Percentiles rank a stretch among this genome's conserved stretches.
These are phyloP conservation scores for Drosophila limbata DNA, from an alignment of 2,888 invertebrate species.

Conservation along the genomic window DNA sequence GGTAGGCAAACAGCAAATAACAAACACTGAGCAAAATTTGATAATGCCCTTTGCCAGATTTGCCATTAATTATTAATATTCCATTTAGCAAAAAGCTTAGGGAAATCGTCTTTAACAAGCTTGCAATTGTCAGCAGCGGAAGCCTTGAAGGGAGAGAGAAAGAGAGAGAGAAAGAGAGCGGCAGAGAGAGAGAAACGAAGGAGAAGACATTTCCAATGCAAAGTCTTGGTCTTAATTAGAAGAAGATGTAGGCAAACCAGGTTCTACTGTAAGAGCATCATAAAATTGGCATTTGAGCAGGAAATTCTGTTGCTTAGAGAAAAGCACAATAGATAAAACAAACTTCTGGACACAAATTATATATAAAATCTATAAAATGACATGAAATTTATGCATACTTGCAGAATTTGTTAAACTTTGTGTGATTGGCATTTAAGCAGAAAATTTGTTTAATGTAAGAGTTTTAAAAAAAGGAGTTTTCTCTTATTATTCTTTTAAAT, in stretches of 20 bases:
- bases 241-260: background rate
- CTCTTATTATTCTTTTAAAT: no score
- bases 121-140: conserved; percentile 5
- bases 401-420: background rate
- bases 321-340: background rate
- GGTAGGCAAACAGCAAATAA: background rate
- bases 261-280: background rate
- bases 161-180: background rate
- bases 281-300: background rate
- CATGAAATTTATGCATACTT: background rate
- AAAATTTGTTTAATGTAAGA: no score
- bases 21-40: conserved; percentile 24
- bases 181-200: background rate
- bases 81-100: conserved; percentile 24
- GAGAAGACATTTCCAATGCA: background rate
- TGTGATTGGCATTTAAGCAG: no score
- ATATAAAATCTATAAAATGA: background rate
- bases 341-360: background rate
- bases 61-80: conserved; percentile 33
- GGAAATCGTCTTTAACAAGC: conserved; percentile 17
- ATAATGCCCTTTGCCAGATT: conserved; percentile 28
- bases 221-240: conserved; percentile 3
- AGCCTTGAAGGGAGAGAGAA: background rate
- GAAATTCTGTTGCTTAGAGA: background rate
- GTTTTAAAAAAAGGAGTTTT: no score